Conservation (phyloP, 2,797 vertebrate genomes). For the Eospalax fontanierii region DNA sequence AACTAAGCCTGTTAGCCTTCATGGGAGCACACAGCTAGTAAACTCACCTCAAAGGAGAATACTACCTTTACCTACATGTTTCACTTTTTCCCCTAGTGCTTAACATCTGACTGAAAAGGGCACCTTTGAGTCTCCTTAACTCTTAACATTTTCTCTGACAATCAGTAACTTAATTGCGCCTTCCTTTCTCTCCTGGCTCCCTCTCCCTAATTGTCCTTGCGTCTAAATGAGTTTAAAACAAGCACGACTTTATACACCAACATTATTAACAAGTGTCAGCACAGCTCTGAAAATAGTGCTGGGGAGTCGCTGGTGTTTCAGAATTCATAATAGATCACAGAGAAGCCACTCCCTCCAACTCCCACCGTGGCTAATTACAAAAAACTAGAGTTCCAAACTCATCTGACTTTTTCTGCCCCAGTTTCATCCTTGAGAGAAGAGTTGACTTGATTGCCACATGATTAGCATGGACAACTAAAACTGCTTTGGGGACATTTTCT, state of each 20-base stretch:
- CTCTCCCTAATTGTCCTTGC: conserved; percentile 59
- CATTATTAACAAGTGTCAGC: conserved; percentile 77
- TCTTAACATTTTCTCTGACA: neutral
- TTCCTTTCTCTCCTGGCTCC: conserved; percentile 41
- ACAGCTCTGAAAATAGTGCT: conserved; percentile 76
- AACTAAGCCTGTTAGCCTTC: neutral
- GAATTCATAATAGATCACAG: neutral
- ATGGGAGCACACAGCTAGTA: neutral
- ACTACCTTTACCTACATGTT: neutral
- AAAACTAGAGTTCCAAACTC: neutral
- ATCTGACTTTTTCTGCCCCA: conserved; percentile 21
- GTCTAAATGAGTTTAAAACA: conserved; percentile 57
- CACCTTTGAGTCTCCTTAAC: neutral
- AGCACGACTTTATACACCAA: neutral
- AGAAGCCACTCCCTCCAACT: conserved; percentile 33
- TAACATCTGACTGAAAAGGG: neutral
- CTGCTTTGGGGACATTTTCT: neutral
- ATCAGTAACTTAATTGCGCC: conserved; percentile 29
- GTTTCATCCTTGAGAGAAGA: neutral
- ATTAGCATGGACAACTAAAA: neutral
- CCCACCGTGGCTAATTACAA: neutral
- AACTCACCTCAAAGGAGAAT: neutral
- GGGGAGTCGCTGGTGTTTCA: conserved; percentile 44
- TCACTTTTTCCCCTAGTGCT: neutral
- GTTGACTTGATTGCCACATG: neutral